Conservation (phyloP, 2,797 vertebrate genomes). For the Xyrichtys novacula region DNA sequence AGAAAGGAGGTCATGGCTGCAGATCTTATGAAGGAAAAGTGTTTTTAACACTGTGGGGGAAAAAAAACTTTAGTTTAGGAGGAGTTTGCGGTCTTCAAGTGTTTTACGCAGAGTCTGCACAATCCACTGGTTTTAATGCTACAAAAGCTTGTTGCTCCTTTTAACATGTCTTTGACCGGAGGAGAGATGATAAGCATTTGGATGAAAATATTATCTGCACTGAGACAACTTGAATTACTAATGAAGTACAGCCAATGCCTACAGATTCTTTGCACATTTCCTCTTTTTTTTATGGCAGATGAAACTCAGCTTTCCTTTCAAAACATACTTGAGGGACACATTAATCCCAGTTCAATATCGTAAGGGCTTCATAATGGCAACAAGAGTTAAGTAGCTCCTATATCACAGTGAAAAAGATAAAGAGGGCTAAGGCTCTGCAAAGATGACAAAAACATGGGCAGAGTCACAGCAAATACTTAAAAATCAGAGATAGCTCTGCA, state of each 20-base stretch:
- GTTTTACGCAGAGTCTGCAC: neutral
- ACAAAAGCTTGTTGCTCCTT: neutral
- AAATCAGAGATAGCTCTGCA: neutral
- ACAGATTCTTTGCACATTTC: neutral
- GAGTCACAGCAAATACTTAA: slow-evolving; percentile 8
- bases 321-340: neutral
- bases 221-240: too few species aligned
- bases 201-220: neutral
- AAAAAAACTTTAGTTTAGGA: neutral
- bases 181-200: neutral
- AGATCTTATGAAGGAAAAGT: slow-evolving; percentile 9
- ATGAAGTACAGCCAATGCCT: too few species aligned
- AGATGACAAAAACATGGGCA: neutral
- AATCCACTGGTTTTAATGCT: slow-evolving; percentile 1
- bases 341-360: neutral
- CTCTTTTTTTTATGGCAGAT: neutral
- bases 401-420: slow-evolving; percentile 2
- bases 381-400: neutral
- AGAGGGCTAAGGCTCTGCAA: neutral
- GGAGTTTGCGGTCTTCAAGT: slow-evolving; percentile 6
- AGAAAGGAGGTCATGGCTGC: neutral
- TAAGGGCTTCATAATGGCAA: neutral
- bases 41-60: slow-evolving; percentile 24
- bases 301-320: neutral
- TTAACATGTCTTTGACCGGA: neutral